These are phyloP conservation scores for Microcebus lehilahytsara DNA, from an alignment of 2,113 vertebrate species.

Conservation along the genomic window DNA sequence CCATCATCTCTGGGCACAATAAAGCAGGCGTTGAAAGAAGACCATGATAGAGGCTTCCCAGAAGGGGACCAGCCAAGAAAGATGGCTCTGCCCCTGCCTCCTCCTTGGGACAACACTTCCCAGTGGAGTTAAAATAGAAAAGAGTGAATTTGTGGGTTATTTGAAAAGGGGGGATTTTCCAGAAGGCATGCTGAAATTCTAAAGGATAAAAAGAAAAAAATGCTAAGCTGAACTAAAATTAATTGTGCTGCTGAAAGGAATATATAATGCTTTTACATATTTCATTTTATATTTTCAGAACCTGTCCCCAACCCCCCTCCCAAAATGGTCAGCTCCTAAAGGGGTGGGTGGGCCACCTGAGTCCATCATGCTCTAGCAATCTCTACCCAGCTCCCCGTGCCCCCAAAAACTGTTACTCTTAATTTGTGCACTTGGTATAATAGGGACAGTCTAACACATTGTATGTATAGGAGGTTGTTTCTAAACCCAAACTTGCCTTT, in stretches of 20 bases:
- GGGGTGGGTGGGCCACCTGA: background rate
- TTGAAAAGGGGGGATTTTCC: background rate
- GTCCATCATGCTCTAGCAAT: background rate
- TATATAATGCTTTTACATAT: background rate
- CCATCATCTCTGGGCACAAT: slow-evolving; percentile 53
- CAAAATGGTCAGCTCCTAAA: background rate
- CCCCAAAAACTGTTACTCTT: background rate
- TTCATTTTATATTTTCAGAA: background rate
- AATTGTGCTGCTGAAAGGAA: slow-evolving; percentile 43
- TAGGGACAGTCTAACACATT: background rate
- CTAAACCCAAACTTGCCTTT: background rate
- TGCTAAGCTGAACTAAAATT: background rate
- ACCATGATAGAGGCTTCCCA: slow-evolving; percentile 29
- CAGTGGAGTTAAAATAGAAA: background rate
- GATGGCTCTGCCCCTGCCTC: background rate
- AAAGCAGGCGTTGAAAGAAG: slow-evolving; percentile 62
- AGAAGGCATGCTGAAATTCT: background rate
- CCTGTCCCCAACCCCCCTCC: background rate
- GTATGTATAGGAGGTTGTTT: background rate
- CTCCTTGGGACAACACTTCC: background rate
- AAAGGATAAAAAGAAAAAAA: background rate
- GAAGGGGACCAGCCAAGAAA: background rate
- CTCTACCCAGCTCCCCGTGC: background rate
- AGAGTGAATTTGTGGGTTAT: background rate
- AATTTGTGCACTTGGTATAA: background rate